Percentiles rank a stretch among this genome's conserved stretches.
phyloP scores from a whole-genome alignment of 2,113 vertebrate genomes.

The Pseudopipra pipra region DNA sequence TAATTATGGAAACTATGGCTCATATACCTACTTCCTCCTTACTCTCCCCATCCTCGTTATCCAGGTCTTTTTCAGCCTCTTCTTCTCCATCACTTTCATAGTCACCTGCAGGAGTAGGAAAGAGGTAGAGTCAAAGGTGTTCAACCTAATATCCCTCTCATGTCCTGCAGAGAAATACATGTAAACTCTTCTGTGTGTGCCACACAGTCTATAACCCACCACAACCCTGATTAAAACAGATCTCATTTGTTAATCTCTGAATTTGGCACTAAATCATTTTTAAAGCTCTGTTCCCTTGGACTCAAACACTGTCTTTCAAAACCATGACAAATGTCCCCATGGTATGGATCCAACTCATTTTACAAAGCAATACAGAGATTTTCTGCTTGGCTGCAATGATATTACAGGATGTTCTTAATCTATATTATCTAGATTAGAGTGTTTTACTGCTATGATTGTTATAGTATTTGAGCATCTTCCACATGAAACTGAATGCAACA shows the following conservation, averaged over 20 bases:
- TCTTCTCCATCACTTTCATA: slow-evolving; percentile 78
- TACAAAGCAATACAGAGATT: slow-evolving; percentile 38
- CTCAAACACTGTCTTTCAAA: neutral
- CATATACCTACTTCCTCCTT: slow-evolving; percentile 78
- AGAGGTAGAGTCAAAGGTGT: neutral
- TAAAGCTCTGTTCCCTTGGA: neutral
- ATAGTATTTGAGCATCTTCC: neutral
- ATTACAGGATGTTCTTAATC: slow-evolving; percentile 54
- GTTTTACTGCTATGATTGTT: slow-evolving; percentile 15
- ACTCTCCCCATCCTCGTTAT: slow-evolving; percentile 64
- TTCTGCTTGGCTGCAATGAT: slow-evolving; percentile 36
- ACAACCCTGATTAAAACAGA: neutral
- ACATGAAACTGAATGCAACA: neutral
- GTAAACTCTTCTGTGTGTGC: neutral
- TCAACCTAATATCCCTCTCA: neutral
- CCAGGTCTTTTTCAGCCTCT: slow-evolving; percentile 67
- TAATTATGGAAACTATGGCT: neutral
- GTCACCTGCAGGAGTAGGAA: slow-evolving; percentile 56
- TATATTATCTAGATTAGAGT: slow-evolving; percentile 34
- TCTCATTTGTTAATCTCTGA: neutral
- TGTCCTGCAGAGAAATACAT: rapidly evolving
- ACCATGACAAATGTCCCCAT: neutral
- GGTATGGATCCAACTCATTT: slow-evolving; percentile 19
- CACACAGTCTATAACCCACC: neutral
- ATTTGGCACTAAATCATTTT: neutral